A percentile compares a stretch with the other conserved stretches of the same genome.
Conservation (phyloP, 37 sponge, comb jelly and placozoan species). For the Lycopodina hypogea region DNA sequence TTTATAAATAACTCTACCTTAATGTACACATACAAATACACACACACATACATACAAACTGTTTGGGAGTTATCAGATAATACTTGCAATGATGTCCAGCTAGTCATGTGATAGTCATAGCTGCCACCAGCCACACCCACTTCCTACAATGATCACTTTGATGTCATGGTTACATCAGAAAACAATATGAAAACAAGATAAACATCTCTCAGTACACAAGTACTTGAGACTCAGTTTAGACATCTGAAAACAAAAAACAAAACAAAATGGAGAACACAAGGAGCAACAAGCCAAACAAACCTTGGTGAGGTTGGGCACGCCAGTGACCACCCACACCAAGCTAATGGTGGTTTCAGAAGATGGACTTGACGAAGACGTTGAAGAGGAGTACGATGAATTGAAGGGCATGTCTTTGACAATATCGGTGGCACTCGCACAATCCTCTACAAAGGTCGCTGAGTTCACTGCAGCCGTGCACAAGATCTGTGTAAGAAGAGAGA, state of each 20-base stretch:
- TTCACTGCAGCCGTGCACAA: slow-evolving; percentile 77
- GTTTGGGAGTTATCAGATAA: neutral
- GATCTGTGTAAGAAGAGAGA: slow-evolving; percentile 31
- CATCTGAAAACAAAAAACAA: too few relatives aligned
- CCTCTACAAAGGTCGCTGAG: slow-evolving; percentile 53
- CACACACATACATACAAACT: neutral
- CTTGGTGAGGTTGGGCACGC: slow-evolving; percentile 78
- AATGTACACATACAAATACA: too few relatives aligned
- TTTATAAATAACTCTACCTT: too few relatives aligned
- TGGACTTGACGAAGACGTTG: neutral
- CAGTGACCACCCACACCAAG: slow-evolving; percentile 83
- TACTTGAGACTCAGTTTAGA: too few relatives aligned
- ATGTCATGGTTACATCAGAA: too few relatives aligned
- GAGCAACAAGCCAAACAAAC: too few relatives aligned
- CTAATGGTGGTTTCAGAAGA: slow-evolving; percentile 44
- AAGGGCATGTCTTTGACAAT: slow-evolving; percentile 33
- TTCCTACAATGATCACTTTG: neutral
- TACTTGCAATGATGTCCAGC: neutral
- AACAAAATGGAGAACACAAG: too few relatives aligned
- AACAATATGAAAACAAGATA: too few relatives aligned
- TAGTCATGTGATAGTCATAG: slow-evolving; percentile 6
- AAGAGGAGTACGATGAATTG: neutral
- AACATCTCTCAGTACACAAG: too few relatives aligned
- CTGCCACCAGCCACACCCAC: slow-evolving; percentile 8
- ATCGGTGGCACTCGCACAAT: slow-evolving; percentile 30